phyloP scores from a whole-genome alignment of 2,113 vertebrate genomes.

The Gallinago jamesoni region DNA sequence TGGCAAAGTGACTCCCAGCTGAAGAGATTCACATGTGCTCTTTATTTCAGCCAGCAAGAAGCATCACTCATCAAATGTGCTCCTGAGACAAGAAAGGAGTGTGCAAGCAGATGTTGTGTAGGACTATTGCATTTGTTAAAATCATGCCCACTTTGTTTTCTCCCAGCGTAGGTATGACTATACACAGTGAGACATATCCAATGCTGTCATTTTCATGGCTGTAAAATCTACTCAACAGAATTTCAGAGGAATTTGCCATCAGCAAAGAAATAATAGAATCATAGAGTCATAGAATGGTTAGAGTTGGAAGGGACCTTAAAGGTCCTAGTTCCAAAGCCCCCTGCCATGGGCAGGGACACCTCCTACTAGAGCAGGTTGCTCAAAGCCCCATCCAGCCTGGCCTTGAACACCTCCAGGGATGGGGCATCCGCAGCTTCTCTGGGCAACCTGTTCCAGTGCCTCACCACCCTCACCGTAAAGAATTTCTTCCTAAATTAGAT shows the following conservation, averaged over 20 bases:
- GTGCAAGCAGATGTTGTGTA: constrained; percentile 60
- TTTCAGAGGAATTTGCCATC: constrained; percentile 17
- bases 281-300: neutral
- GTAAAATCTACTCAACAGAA: neutral
- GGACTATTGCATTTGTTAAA: constrained; percentile 59
- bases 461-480: neutral
- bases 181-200: neutral
- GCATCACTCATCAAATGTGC: neutral
- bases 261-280: neutral
- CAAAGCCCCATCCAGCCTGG: neutral
- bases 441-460: neutral
- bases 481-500: neutral
- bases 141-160: constrained; percentile 52
- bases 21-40: constrained; percentile 5
- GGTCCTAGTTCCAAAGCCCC: neutral
- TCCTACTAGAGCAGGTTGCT: neutral
- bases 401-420: neutral
- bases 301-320: neutral
- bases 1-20: constrained; percentile 31
- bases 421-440: neutral
- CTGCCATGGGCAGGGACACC: neutral
- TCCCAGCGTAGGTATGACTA: constrained; percentile 7
- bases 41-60: constrained; percentile 23
- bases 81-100: constrained; percentile 15
- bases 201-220: constrained; percentile 6